Conservation (phyloP, 2,888 invertebrate genomes). For the Drosophila subsilvestris region DNA sequence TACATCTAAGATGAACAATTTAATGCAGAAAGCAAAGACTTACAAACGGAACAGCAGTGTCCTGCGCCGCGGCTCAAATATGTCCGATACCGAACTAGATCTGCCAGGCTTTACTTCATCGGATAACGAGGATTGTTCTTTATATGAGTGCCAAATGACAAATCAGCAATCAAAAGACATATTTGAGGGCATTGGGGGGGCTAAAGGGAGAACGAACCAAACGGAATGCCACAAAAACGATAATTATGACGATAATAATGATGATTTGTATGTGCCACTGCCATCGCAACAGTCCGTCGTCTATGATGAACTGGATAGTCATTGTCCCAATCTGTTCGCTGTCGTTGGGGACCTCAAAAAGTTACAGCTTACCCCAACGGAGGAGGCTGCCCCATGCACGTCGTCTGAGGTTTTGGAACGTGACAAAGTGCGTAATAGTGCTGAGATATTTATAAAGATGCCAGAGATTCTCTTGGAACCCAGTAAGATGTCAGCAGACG, state of each 20-base stretch:
- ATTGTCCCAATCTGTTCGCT: conserved; percentile 48
- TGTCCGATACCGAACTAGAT: conserved; percentile 90
- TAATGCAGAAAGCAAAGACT: conserved; percentile 92
- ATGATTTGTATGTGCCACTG: no score
- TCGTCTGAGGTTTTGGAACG: background rate
- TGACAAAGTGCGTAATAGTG: background rate
- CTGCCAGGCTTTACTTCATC: conserved; percentile 84
- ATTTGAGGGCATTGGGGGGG: conserved; percentile 1
- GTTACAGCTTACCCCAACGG: background rate
- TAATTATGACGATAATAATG: no score
- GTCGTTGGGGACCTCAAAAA: conserved; percentile 60
- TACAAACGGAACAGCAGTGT: conserved; percentile 84
- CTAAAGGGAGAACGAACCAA: background rate
- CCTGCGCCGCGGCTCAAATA: conserved; percentile 86
- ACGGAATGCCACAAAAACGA: background rate
- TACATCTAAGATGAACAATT: conserved; percentile 93
- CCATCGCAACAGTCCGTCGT: background rate
- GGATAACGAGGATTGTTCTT: conserved; percentile 78
- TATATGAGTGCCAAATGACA: background rate
- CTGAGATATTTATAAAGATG: conserved; percentile 8
- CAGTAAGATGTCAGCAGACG: conserved; percentile 33
- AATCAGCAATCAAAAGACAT: conserved; percentile 16
- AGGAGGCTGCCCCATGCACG: background rate
- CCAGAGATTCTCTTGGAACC: conserved; percentile 33
- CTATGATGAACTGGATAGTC: background rate